phyloP scores from a whole-genome alignment of 2,797 vertebrate species.

The Siniperca scherzeri region DNA sequence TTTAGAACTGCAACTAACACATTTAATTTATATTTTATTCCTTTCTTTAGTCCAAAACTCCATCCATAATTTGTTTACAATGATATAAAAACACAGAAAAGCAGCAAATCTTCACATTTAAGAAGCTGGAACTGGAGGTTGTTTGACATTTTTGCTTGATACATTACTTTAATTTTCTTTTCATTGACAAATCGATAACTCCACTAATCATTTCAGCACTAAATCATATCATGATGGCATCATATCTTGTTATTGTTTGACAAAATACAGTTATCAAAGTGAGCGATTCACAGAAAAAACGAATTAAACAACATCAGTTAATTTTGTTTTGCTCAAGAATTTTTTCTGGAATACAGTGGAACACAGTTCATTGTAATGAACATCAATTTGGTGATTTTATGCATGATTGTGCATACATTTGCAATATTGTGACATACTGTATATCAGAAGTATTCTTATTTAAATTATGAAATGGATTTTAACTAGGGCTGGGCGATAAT shows the following conservation, averaged over 20 bases:
- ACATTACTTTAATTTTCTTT: constrained; percentile 2
- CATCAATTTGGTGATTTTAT: background rate
- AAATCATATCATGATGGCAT: background rate
- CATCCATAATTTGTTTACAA: background rate
- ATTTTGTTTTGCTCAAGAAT: background rate
- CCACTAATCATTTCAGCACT: background rate
- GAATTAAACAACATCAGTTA: background rate
- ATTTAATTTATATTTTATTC: background rate
- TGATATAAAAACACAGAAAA: background rate
- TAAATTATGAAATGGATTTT: background rate
- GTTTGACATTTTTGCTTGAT: constrained; percentile 8
- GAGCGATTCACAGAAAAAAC: background rate
- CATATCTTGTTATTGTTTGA: background rate
- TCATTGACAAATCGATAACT: background rate
- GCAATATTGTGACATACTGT: background rate
- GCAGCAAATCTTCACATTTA: background rate
- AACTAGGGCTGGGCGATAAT: background rate
- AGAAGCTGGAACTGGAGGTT: background rate
- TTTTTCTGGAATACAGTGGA: background rate
- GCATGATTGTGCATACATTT: background rate
- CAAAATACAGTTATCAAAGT: background rate
- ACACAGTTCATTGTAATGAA: background rate
- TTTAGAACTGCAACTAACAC: background rate
- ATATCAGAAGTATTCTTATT: background rate
- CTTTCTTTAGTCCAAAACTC: background rate